These are phyloP conservation scores for Acleris literana DNA, from an alignment of 2,888 invertebrate species.

Conservation along the genomic window DNA sequence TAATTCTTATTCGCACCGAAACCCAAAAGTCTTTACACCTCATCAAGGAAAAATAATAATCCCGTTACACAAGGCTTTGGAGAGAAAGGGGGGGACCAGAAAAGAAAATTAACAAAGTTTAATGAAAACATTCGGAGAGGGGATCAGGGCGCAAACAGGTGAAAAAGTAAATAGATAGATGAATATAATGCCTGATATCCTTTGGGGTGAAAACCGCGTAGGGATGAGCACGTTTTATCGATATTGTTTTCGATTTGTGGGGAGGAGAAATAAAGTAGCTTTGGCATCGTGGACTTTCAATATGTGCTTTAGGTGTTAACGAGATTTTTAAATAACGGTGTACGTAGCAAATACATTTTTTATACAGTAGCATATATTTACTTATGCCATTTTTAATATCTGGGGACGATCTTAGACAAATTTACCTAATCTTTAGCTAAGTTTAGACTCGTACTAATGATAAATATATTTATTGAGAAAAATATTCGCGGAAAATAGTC, in stretches of 20 bases:
- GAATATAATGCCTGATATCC: conserved; percentile 49
- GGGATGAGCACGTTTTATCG: conserved; percentile 38
- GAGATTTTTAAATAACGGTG: too few species aligned
- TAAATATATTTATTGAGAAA: too few species aligned
- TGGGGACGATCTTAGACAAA: too few species aligned
- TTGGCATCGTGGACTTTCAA: too few species aligned
- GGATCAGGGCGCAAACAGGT: conserved; percentile 55
- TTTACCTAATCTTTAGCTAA: too few species aligned
- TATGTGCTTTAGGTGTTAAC: too few species aligned
- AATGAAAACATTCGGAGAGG: conserved; percentile 65
- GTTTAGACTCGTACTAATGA: too few species aligned
- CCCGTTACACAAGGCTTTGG: conserved; percentile 39
- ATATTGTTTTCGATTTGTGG: conserved; percentile 16
- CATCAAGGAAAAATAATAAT: conserved; percentile 51
- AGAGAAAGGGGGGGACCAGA: conserved; percentile 41
- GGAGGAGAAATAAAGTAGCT: too few species aligned
- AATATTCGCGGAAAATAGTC: background rate
- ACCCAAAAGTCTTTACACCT: conserved; percentile 38
- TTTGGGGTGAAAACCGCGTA: conserved; percentile 35
- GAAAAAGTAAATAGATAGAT: conserved; percentile 56
- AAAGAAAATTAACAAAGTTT: conserved; percentile 73
- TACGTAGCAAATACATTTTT: too few species aligned
- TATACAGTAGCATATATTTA: too few species aligned
- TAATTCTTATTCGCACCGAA: conserved; percentile 12
- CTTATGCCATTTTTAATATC: too few species aligned